Percentiles rank a stretch among this genome's conserved stretches.
phyloP scores from a whole-genome alignment of 2,888 invertebrate species.

The Cephus pulcher region DNA sequence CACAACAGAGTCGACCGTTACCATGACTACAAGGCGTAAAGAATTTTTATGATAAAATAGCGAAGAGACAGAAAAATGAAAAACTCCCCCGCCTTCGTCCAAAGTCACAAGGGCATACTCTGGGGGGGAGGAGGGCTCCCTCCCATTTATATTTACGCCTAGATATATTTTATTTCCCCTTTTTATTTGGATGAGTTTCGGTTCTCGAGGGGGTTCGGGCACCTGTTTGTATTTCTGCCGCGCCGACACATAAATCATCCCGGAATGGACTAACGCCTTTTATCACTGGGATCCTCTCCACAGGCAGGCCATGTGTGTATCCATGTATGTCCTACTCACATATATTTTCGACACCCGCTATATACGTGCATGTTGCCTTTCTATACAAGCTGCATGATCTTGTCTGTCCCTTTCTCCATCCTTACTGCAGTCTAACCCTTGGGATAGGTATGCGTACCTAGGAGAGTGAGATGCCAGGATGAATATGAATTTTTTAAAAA shows the following conservation, averaged over 20 bases:
- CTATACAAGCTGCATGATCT: not conserved
- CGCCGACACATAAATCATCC: constrained; percentile 60
- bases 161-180: constrained; percentile 37
- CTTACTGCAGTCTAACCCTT: not conserved
- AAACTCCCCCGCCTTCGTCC: not conserved
- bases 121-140: not conserved
- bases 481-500: not conserved
- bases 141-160: constrained; percentile 34
- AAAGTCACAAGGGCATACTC: not conserved
- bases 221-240: constrained; percentile 60
- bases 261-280: constrained; percentile 57
- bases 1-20: not conserved
- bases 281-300: constrained; percentile 45
- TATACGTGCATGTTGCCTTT: not conserved
- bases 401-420: not conserved
- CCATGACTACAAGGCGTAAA: constrained; percentile 20
- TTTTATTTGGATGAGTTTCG: constrained; percentile 45
- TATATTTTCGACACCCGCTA: not conserved
- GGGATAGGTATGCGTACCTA: not conserved
- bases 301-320: not conserved
- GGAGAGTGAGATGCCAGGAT: not conserved
- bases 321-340: not conserved
- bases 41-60: constrained; percentile 41
- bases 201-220: constrained; percentile 48
- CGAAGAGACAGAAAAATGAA: constrained; percentile 11